Base-by-base conservation (phyloP, 2,113 vertebrate species). In the Phalacrocorax pelagicus region DNA sequence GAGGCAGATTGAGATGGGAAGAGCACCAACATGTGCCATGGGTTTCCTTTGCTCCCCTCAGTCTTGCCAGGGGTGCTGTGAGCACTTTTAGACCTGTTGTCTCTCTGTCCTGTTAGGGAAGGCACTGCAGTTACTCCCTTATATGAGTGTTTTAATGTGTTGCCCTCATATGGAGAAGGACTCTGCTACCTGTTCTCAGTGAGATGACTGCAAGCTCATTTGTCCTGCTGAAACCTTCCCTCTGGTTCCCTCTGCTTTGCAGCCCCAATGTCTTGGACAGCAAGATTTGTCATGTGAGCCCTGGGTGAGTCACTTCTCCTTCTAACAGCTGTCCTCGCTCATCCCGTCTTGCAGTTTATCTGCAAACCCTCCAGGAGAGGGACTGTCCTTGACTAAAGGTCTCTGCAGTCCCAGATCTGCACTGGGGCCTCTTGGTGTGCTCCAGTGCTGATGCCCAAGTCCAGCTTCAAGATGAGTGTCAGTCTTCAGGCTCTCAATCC, bases 281-380 rank as follows among this genome's bases (percentile, higher is more conserved):
- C 57, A 51, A 36, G 42, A 59, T 46, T 70, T 74, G n/a, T 63
- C 2, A 3, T 6, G 11, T 78, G 83, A 83, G 58, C 34, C 9
- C n/a, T 57, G 59, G 2, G 15, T 96, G 93, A 91, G 81, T 96
- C 83, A 71, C 52, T 73, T 81, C 27, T 77, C 22, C 71, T 81
- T 34, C n/a, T 71, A 21, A 72, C 1, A 18, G 36, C 69, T 78
- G 51, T 51, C 80, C 27, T 95, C 27, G 8, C 42, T 90, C 52
- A 46, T 57, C 36, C 20, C 2, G 0, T 65, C 83, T 40, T 55
- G 47, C 61, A 51, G 46, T 40, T 81, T 49, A 71, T 30, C 62
- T 46, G 27, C 70, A 81, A 59, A 84, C 58, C 58, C 49, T 82
- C 18, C 36, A 89, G 70, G 36, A 44, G 55, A 61, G 12, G 27